A percentile compares a stretch with the other conserved stretches of the same genome.
phyloP scores from a whole-genome alignment of 1,140 invertebrate genomes.

The Branchinecta lynchi region DNA sequence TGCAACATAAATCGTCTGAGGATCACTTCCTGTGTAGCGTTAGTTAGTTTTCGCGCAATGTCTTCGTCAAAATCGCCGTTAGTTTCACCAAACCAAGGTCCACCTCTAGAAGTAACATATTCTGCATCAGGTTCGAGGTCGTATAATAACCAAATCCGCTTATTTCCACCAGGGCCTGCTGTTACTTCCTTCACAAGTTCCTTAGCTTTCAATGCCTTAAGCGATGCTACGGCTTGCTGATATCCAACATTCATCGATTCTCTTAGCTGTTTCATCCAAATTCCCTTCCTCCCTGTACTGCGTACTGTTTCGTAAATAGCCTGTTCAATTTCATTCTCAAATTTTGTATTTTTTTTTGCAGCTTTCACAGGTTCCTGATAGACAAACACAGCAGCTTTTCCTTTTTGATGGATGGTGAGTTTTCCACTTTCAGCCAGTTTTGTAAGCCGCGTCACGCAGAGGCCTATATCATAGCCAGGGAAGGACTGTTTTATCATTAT shows the following conservation, averaged over 20 bases:
- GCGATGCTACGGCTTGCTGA: neutral
- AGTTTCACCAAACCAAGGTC: neutral
- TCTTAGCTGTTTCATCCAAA: neutral
- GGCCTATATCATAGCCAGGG: neutral
- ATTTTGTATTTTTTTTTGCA: neutral
- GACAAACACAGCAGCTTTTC: neutral
- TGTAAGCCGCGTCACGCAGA: neutral
- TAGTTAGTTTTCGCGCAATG: neutral
- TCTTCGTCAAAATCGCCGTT: neutral
- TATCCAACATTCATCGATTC: neutral
- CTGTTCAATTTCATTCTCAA: slow-evolving; percentile 7
- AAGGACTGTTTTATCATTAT: neutral
- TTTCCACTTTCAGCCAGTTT: neutral
- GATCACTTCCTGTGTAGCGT: neutral
- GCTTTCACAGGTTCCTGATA: neutral
- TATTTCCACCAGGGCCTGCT: neutral
- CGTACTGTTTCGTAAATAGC: neutral
- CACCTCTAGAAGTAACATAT: neutral
- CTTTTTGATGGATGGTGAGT: neutral
- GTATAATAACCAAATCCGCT: neutral
- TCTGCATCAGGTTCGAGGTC: neutral
- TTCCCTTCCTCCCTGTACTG: neutral
- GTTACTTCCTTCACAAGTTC: neutral
- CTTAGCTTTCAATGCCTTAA: neutral
- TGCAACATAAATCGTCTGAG: neutral